Base-by-base conservation (phyloP, 2,888 invertebrate species). In the Celastrina argiolus region DNA sequence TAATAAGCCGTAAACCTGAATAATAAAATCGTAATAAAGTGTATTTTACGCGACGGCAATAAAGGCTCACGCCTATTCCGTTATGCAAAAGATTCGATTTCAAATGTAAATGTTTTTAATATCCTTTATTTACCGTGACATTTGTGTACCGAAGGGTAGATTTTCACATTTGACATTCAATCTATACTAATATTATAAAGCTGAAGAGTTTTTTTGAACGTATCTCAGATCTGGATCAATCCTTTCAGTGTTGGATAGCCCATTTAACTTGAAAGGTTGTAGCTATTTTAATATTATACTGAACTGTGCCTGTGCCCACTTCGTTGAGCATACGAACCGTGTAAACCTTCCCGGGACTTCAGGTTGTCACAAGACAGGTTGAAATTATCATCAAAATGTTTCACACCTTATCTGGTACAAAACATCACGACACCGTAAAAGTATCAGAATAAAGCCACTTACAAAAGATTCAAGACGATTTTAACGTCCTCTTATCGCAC, bases 401-500 rank as follows among this genome's bases (percentile, higher is more conserved):
- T 51, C 51, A 51, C 51, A 51, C 51, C 51, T 51, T 51, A 51
- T 51, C 51, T 5, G 22, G 22, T 14, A 12, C 22, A 5, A 26
- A 51, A 26, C 10, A 26, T 51, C 51, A 12, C 51, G 22, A 16
- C 51, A n/a, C 22, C 22, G 51, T 51, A 56, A 56, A 39, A 34
- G 31, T 16, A 39, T 28, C 56, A 66, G n/a, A 68, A 64, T 70
- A 67, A 45, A 66, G 68, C 56, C 61, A 41, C 22, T 65, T 59
- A 63, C 45, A 67, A 66, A 67, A 70, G 67, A 70, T 85, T 82
- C 84, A 81, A 79, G 79, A 81, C 72, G 83, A 84, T 87, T 86
- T 85, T 84, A 85, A 87, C 84, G 85, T n/a, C 77, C 76, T 75
- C 81, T 83, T 87, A 87, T 87, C 88, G 80, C 71, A 70, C 73